Evolutionary conservation across 2,888 invertebrate species (phyloP), one percentile per base, ranked within the genome.

Genomic region (Chloroclystis v-ata): DNA sequence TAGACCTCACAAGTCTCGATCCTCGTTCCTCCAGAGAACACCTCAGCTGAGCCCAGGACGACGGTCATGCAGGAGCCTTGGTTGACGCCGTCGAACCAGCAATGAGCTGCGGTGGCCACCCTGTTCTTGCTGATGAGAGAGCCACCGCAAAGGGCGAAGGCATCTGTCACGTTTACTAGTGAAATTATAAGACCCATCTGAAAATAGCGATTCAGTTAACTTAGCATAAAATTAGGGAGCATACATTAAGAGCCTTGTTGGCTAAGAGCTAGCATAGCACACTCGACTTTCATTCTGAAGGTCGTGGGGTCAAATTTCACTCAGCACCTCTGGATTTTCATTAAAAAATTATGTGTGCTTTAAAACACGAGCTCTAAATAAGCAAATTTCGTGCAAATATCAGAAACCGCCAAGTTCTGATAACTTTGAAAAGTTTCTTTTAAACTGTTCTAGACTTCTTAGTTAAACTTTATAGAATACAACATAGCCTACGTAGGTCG

Each of bases 1-100:
- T 57, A 43, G 1, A 77, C 61, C 2, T 48, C 39, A 12, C 52
- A 61, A 11, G 72, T 61, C 0, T 48, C 7, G 0, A 66, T 8
- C n/a, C 77, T 66, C 10, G 50, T 57, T 9, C 78, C 77, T 2
- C 76, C 78, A 9, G 47, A 54, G 60, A 72, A 78, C 1, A 78
- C 49, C 0, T 49, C 33, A 7, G 54, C 38, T n/a, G 75, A 72
- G 1, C 78, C 78, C 2, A 77, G 68, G 1, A 76, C 68, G 0
- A 76, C 71, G 4, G 61, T 65, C 37, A 72, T 53, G 20, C 50
- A 53, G 45, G 57, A 60, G 0, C 65, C 77, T 13, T 67, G 71
- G 55, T 64, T 49, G 0, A 24, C 1, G 0, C 78, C 78, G 29
- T 77, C 78, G 26, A 28, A 55, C 72, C 75, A 71, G 56, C 71